Evolutionary conservation across 1,140 invertebrate species (phyloP).

Genomic region (Stegodyphus mimosarum): DNA sequence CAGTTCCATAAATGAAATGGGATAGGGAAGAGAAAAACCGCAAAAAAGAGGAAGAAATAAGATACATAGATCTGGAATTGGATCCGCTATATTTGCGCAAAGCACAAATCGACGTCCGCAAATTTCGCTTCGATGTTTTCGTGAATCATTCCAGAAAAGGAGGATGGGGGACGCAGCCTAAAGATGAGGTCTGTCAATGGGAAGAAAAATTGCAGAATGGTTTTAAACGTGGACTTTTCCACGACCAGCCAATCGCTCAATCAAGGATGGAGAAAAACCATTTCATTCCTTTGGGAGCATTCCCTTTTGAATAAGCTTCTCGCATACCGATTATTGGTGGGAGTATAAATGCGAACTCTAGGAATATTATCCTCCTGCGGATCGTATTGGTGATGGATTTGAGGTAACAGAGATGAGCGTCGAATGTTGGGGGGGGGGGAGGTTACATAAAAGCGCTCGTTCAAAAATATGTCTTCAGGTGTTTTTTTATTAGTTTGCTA

Average conservation of each 20-base stretch:
- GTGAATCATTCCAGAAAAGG: conserved; percentile 29
- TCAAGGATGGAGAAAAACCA: conserved; percentile 4
- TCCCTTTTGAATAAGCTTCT: conserved; percentile 27
- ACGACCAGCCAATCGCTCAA: conserved; percentile 38
- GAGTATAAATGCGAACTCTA: conserved; percentile 50
- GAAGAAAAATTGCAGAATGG: conserved; percentile 54
- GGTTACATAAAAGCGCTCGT: no score
- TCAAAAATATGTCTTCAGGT: no score
- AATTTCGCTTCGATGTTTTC: conserved; percentile 47
- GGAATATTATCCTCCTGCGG: conserved; percentile 23
- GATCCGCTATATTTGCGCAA: conserved; percentile 47
- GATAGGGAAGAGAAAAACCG: background rate
- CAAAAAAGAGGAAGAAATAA: conserved; percentile 34
- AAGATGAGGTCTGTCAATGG: conserved; percentile 49
- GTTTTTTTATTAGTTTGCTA: no score
- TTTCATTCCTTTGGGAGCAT: conserved; percentile 19
- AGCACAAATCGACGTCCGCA: conserved; percentile 57
- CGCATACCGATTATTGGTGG: conserved; percentile 46
- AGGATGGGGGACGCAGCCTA: background rate
- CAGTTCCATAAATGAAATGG: conserved; percentile 43
- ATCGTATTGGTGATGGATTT: conserved; percentile 39
- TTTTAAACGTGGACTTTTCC: conserved; percentile 36
- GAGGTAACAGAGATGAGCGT: background rate
- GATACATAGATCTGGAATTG: conserved; percentile 54
- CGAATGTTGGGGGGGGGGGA: no score